phyloP scores from a whole-genome alignment of 2,888 invertebrate genomes.

The Aricia artaxerxes region DNA sequence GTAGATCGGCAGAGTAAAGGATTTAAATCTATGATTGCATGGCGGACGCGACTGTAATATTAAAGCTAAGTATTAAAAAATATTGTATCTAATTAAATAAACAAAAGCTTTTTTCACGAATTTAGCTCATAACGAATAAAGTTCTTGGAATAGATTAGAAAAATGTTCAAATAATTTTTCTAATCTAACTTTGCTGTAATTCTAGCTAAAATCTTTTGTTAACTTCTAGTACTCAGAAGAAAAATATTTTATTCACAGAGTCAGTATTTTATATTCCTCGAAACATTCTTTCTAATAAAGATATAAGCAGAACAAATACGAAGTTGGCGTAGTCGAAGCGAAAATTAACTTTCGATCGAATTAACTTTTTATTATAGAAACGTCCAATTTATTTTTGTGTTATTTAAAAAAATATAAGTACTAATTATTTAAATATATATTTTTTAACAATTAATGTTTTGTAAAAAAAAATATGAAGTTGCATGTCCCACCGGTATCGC shows the following conservation, averaged over 20 bases:
- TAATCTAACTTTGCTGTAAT: neutral
- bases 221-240: neutral
- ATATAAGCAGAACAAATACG: neutral
- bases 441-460: too few species aligned
- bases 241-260: neutral
- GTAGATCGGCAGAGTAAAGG: too few species aligned
- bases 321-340: neutral
- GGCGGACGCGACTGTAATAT: too few species aligned
- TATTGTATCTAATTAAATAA: neutral
- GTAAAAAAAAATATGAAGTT: too few species aligned
- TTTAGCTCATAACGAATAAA: neutral
- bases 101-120: neutral
- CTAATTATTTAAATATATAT: too few species aligned
- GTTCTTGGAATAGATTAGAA: neutral
- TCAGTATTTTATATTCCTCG: neutral
- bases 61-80: too few species aligned
- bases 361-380: too few species aligned
- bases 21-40: too few species aligned
- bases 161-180: neutral
- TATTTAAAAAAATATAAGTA: too few species aligned
- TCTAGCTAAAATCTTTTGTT: neutral
- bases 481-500: neutral
- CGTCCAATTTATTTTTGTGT: too few species aligned
- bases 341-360: neutral
- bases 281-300: neutral